A percentile compares a stretch with the other conserved stretches of the same genome.
Conservation (phyloP, 2,113 vertebrate species). For the Pogona vitticeps region DNA sequence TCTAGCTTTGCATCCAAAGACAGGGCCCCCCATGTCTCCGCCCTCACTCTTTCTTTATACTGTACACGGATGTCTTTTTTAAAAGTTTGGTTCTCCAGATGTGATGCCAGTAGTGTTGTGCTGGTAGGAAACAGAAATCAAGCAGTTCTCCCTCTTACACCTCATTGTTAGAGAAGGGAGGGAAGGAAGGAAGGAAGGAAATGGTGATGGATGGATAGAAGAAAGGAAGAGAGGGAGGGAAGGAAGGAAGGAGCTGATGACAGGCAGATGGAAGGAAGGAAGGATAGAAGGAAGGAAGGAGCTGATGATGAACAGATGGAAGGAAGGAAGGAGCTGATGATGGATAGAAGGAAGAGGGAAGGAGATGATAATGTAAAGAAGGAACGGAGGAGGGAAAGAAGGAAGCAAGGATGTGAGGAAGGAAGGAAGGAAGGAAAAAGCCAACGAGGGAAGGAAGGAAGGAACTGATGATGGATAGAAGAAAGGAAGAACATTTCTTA, state of each 20-base stretch:
- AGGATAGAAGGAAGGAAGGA: too few species aligned
- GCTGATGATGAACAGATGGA: too few species aligned
- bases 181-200: too few species aligned
- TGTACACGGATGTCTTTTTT: background rate
- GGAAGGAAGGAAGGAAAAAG: background rate
- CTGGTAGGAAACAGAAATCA: background rate
- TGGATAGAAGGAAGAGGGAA: background rate
- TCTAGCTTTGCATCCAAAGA: conserved; percentile 36
- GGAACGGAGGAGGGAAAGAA: background rate
- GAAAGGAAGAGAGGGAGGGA: too few species aligned
- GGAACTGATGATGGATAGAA: too few species aligned
- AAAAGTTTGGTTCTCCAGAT: background rate
- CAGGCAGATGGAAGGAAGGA: too few species aligned
- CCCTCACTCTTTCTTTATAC: background rate
- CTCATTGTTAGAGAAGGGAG: background rate
- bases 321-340: too few species aligned
- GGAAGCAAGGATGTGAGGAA: background rate
- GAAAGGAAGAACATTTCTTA: too few species aligned
- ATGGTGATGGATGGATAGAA: too few species aligned
- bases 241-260: too few species aligned
- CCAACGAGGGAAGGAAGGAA: too few species aligned
- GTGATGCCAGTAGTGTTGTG: accelerated
- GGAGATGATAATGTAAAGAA: background rate
- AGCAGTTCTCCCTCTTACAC: background rate
- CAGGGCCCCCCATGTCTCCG: accelerated